Percentiles rank a stretch among this genome's conserved stretches.
Evolutionary conservation across 2,797 vertebrate genomes (phyloP).

Genomic region (Trichosurus vulpecula): DNA sequence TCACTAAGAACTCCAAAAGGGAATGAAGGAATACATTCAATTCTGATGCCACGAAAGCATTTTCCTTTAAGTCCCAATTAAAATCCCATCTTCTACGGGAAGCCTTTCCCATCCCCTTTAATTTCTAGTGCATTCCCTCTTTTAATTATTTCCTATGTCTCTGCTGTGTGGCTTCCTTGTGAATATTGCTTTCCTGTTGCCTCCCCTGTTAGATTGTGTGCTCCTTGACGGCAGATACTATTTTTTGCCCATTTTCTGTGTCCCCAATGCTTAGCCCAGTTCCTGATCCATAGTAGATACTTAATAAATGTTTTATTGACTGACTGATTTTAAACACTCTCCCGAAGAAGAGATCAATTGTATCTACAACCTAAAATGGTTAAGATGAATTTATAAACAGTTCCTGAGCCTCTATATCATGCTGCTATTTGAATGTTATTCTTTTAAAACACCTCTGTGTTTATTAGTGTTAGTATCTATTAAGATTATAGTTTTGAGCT

Average conservation of each 20-base stretch:
- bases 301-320: background rate
- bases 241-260: background rate
- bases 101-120: background rate
- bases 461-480: background rate
- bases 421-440: slow-evolving; percentile 76
- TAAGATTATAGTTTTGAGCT: background rate
- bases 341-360: slow-evolving; percentile 74
- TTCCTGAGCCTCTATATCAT: slow-evolving; percentile 69
- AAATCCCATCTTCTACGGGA: background rate
- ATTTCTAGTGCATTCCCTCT: background rate
- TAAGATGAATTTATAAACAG: slow-evolving; percentile 58
- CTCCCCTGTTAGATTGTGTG: background rate
- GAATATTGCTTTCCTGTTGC: background rate
- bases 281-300: background rate
- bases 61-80: background rate
- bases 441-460: background rate
- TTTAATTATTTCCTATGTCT: background rate
- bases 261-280: background rate
- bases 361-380: slow-evolving; percentile 80
- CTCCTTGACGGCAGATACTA: background rate
- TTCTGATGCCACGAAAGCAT: slow-evolving; percentile 76
- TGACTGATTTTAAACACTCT: slow-evolving; percentile 68
- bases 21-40: slow-evolving; percentile 67
- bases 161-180: background rate
- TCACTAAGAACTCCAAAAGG: slow-evolving; percentile 80